Conservation (phyloP, 2,888 invertebrate species). For the Hydriomena furcata region DNA sequence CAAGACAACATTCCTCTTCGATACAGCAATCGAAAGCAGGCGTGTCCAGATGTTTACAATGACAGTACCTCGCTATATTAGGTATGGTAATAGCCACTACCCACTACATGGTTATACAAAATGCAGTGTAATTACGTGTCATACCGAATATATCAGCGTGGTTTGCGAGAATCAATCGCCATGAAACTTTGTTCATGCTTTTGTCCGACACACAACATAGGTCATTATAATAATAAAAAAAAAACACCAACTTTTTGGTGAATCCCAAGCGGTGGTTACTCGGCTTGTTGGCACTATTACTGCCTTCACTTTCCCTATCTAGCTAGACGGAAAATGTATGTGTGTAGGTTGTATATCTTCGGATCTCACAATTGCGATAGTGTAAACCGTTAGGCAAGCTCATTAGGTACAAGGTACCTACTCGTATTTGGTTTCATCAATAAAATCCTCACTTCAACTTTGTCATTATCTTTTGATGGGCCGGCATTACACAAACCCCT, state of each 20-base stretch:
- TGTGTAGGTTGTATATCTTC: constrained; percentile 1
- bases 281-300: too few relatives aligned
- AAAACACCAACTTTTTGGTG: too few relatives aligned
- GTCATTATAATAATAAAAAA: too few relatives aligned
- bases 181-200: constrained; percentile 48
- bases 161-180: constrained; percentile 39
- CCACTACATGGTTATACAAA: constrained; percentile 44
- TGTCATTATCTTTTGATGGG: constrained; percentile 28
- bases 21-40: constrained; percentile 19
- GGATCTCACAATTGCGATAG: background rate
- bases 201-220: background rate
- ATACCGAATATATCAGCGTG: constrained; percentile 55
- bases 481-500: constrained; percentile 23
- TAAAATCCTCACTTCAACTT: constrained; percentile 17
- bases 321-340: background rate
- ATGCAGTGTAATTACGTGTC: constrained; percentile 60
- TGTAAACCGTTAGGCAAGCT: background rate
- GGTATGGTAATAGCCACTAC: constrained; percentile 37
- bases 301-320: too few relatives aligned
- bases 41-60: constrained; percentile 30
- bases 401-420: constrained; percentile 2
- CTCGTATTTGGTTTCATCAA: background rate
- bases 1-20: constrained; percentile 15
- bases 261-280: too few relatives aligned
- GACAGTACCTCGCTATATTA: constrained; percentile 44